phyloP scores from a whole-genome alignment of 2,113 vertebrate species.

The Miniopterus natalensis region DNA sequence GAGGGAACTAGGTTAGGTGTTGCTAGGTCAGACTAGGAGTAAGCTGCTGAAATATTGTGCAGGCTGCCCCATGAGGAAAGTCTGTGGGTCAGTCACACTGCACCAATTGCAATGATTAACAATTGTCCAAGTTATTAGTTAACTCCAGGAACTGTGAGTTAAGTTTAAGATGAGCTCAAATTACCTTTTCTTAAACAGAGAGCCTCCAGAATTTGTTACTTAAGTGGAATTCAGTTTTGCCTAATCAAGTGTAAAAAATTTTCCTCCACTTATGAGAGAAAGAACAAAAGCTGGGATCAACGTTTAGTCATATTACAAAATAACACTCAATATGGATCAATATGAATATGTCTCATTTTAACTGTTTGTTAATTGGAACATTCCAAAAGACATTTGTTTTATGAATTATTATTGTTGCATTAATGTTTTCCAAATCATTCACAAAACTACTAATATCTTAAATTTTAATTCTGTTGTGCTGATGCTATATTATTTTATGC shows the following conservation, averaged over 20 bases:
- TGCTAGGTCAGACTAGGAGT: not conserved
- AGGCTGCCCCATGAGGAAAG: not conserved
- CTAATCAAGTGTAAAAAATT: not conserved
- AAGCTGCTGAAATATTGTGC: not conserved
- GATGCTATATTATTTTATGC: not conserved
- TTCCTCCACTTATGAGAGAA: not conserved
- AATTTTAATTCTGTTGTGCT: not conserved
- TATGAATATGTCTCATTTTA: not conserved
- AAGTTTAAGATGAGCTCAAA: not conserved
- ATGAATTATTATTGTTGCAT: not conserved
- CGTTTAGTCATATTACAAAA: not conserved
- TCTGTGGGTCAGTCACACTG: not conserved
- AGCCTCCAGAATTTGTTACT: not conserved
- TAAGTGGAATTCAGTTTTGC: conserved; percentile 6
- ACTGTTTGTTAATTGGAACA: not conserved
- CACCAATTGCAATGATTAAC: not conserved
- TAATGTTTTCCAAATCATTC: conserved; percentile 47
- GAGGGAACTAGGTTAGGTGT: rapidly evolving
- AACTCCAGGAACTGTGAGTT: not conserved
- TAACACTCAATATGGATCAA: not conserved
- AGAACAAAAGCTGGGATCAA: not conserved
- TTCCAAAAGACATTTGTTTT: not conserved
- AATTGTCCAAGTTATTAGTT: not conserved
- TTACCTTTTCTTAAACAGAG: not conserved
- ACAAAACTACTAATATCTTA: conserved; percentile 11